Evolutionary conservation across 1,140 invertebrate genomes (phyloP), one percentile per base, ranked within the genome.

Genomic region (Diploscapter pachys): DNA sequence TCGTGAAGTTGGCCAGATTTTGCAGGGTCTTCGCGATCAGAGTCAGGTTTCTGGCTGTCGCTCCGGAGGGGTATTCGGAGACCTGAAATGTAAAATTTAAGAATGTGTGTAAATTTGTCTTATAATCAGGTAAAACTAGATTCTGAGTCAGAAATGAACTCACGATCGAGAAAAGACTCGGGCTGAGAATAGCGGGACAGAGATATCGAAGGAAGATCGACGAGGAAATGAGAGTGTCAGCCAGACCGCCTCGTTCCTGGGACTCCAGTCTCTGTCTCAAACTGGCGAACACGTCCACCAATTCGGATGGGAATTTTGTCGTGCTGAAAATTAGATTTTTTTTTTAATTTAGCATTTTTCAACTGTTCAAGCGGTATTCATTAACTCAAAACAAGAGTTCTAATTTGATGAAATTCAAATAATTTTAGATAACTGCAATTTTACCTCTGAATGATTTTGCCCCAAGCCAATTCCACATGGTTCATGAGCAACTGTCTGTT

Each of bases 11-110:
- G 2, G 93, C 93, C 79, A 95, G 86, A 2, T 93, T 95, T 74
- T 97, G 95, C 52, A 97, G 89, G 2, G 93, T 95, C 87, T 98
- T 98, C 52, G 95, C 94, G 51, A 97, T 93, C 65, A 98, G 87
- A 5, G 94, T 97, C 64, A 98, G 88, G 88, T 96, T 96, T 79
- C 95, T 90, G 9, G 93, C 93, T 73, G 93, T 92, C 81, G 92
- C 92, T 85, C 95, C 93, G 83, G 93, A 92, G 51, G 95, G 95
- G 88, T 94, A 94, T 88, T 97, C 93, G 92, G 82, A 9, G 84
- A 85, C 82, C 77, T 80, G 51, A n/a, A 77, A 71, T 79, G 54
- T 13, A 67, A 62, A 55, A 71, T 71, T 71, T 31, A 31, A 31
- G 31, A 31, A 31, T 31, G 31, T 31, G 31, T 31, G 31, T 31